Evolutionary conservation across 1,140 invertebrate genomes (phyloP).

Genomic region (Drosophila simulans): DNA sequence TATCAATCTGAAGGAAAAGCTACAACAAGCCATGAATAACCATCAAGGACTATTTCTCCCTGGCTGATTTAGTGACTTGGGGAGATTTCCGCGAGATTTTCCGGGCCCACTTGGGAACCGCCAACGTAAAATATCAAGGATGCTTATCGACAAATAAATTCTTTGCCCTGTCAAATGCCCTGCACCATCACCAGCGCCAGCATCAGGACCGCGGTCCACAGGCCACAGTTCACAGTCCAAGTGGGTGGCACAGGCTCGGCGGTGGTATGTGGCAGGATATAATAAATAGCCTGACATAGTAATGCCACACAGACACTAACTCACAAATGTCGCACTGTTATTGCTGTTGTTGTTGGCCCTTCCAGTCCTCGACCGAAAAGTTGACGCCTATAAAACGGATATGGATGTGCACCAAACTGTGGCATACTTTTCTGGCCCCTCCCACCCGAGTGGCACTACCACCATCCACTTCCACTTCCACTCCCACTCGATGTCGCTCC

Average conservation of each 20-base stretch:
- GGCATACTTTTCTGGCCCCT: conserved; percentile 24
- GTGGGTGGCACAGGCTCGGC: conserved; percentile 7
- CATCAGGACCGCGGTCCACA: too few species aligned
- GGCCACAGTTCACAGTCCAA: neutral
- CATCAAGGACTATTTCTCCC: conserved; percentile 18
- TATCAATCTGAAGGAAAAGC: neutral
- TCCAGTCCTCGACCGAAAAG: conserved; percentile 43
- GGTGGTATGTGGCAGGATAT: conserved; percentile 35
- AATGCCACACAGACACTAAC: conserved; percentile 66
- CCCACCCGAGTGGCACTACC: neutral
- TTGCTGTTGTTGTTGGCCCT: conserved; percentile 13
- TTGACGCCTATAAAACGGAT: conserved; percentile 70
- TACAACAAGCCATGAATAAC: conserved; percentile 35
- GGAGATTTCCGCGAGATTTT: conserved; percentile 36
- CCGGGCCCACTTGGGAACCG: conserved; percentile 7
- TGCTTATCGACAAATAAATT: conserved; percentile 57
- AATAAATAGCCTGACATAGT: conserved; percentile 49
- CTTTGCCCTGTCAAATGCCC: conserved; percentile 48
- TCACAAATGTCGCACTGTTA: conserved; percentile 59
- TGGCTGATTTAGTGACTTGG: conserved; percentile 37
- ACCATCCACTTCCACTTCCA: neutral
- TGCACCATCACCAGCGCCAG: neutral
- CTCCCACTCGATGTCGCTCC: conserved; percentile 14
- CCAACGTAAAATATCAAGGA: conserved; percentile 33
- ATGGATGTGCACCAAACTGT: conserved; percentile 47